Evolutionary conservation across 2,888 invertebrate species (phyloP).

Genomic region (Epirrhoe tristata): DNA sequence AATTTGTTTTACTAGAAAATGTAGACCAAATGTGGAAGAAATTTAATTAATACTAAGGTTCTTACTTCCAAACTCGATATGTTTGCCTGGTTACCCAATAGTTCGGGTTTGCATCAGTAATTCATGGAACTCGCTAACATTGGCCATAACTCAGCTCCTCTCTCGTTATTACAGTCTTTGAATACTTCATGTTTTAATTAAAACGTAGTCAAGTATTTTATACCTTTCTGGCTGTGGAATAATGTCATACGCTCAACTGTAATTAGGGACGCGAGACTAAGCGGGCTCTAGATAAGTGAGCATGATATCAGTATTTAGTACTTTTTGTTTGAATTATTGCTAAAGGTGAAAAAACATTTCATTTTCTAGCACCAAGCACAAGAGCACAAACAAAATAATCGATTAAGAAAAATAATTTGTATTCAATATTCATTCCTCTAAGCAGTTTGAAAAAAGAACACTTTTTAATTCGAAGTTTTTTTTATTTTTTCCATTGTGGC

Average conservation of each 20-base stretch:
- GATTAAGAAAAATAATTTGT: no score
- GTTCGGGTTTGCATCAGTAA: slow-evolving; percentile 43
- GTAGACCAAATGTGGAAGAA: no score
- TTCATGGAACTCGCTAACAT: slow-evolving; percentile 47
- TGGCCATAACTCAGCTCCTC: slow-evolving; percentile 55
- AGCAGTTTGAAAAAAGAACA: no score
- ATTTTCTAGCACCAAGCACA: no score
- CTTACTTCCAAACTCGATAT: slow-evolving; percentile 32
- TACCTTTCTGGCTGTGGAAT: slow-evolving; percentile 37
- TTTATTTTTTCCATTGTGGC: no score
- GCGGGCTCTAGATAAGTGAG: neutral
- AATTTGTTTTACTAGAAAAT: neutral
- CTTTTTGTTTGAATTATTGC: no score
- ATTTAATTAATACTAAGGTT: slow-evolving; percentile 31
- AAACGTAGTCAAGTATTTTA: slow-evolving; percentile 60
- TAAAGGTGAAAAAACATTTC: no score
- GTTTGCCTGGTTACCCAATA: slow-evolving; percentile 35
- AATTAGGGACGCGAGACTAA: neutral
- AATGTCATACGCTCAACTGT: slow-evolving; percentile 9
- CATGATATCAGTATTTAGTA: no score
- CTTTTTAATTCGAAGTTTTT: no score
- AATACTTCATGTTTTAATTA: slow-evolving; percentile 76
- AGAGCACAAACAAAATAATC: no score
- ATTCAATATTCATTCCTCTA: no score
- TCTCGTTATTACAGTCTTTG: slow-evolving; percentile 68